These are phyloP conservation scores for Zonotrichia leucophrys DNA, from an alignment of 2,113 vertebrate genomes.

Conservation along the genomic window DNA sequence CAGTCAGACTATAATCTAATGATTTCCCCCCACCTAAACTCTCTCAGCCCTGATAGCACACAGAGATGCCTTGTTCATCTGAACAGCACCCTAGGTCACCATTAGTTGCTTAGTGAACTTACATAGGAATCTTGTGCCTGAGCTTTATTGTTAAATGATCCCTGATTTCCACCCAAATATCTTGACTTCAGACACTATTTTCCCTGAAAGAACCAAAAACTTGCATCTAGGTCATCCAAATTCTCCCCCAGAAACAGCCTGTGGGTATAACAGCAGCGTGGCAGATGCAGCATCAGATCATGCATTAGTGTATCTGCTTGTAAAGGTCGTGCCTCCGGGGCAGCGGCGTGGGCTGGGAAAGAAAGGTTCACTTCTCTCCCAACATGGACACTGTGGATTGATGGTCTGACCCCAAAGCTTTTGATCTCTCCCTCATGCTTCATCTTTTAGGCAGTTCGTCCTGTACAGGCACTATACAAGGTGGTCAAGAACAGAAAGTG, in stretches of 20 bases:
- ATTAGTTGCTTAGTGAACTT: not conserved
- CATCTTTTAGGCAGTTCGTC: not conserved
- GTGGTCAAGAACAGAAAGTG: not conserved
- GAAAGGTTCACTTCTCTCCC: not conserved
- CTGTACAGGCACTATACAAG: not conserved
- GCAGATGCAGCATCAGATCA: conserved; percentile 14
- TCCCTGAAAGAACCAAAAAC: not conserved
- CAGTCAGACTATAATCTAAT: not conserved
- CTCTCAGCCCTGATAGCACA: not conserved
- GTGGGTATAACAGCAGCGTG: conserved; percentile 22
- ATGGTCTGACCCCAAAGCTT: not conserved
- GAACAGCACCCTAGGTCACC: not conserved
- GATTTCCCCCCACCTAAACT: not conserved
- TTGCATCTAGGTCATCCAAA: conserved; percentile 7
- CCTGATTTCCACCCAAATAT: not conserved
- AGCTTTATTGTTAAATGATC: not conserved
- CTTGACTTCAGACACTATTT: not conserved
- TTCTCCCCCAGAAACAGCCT: conserved; percentile 21
- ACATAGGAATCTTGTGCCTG: not conserved
- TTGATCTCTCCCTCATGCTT: not conserved
- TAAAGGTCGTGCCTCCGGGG: not conserved
- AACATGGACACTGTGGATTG: not conserved
- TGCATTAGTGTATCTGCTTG: not conserved
- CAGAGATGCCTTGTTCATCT: not conserved
- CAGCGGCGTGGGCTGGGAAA: not conserved